Percentiles rank a stretch among this genome's conserved stretches.
Conservation (phyloP, 2,888 invertebrate genomes). For the Tubulanus polymorphus region DNA sequence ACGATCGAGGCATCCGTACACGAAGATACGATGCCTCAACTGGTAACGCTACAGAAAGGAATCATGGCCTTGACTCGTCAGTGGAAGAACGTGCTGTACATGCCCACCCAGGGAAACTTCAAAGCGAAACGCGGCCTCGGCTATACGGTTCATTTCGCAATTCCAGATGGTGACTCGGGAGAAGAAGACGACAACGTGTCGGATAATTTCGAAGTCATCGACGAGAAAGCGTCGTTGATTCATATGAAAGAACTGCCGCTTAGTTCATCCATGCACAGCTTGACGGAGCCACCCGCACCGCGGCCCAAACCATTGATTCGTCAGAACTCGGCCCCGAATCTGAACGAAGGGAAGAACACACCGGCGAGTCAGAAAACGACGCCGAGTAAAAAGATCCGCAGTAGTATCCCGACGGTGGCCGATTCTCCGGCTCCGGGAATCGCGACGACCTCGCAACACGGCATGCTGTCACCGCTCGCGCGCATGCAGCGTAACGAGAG, state of each 20-base stretch:
- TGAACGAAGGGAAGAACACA: neutral
- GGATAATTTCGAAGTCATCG: conserved; percentile 67
- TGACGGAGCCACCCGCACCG: conserved; percentile 8
- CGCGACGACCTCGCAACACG: conserved; percentile 14
- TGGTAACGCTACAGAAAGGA: conserved; percentile 84
- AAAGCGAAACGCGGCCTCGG: conserved; percentile 60
- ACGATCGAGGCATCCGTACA: conserved; percentile 79
- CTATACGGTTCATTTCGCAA: conserved; percentile 82
- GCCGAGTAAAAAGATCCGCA: neutral
- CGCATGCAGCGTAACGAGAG: conserved; percentile 38
- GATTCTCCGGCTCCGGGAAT: conserved; percentile 17
- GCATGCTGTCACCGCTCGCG: conserved; percentile 15
- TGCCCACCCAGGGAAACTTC: conserved; percentile 86
- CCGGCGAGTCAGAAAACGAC: neutral
- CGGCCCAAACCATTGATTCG: neutral
- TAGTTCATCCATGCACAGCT: conserved; percentile 18
- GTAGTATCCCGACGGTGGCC: conserved; percentile 2
- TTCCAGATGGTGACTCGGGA: conserved; percentile 51
- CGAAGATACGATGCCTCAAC: conserved; percentile 77
- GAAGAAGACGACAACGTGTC: conserved; percentile 28
- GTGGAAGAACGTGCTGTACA: conserved; percentile 94
- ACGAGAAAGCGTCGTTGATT: conserved; percentile 69
- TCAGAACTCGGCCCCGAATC: neutral
- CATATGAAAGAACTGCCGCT: conserved; percentile 56
- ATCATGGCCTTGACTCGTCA: conserved; percentile 93